A percentile compares a stretch with the other conserved stretches of the same genome.
These are phyloP conservation scores for Nyleta sp. DNA, from an alignment of 2,888 invertebrate genomes.

Conservation along the genomic window DNA sequence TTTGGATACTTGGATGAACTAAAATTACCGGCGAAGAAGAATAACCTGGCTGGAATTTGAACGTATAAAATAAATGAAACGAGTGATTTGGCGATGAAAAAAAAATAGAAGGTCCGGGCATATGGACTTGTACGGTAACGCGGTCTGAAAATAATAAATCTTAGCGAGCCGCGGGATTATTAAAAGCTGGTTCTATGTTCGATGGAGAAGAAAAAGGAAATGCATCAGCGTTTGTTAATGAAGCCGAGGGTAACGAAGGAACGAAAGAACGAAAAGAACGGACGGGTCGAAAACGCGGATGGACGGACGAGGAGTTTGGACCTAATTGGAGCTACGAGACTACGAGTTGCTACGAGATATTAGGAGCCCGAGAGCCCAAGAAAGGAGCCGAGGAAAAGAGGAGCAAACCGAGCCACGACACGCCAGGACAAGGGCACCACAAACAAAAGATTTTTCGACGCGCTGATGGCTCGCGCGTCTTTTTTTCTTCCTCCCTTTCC, in stretches of 20 bases:
- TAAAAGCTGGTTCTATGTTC: conserved; percentile 78
- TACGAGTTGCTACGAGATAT: conserved; percentile 67
- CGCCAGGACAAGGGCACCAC: conserved; percentile 60
- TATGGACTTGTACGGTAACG: conserved; percentile 77
- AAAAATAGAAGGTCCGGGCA: conserved; percentile 76
- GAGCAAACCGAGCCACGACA: conserved; percentile 53
- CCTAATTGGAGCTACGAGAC: conserved; percentile 78
- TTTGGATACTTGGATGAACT: no score
- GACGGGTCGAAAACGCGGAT: conserved; percentile 71
- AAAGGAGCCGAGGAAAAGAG: conserved; percentile 65
- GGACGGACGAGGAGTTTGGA: conserved; percentile 74
- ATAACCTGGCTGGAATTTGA: not conserved
- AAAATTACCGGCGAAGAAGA: not conserved
- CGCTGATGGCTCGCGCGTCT: conserved; percentile 40
- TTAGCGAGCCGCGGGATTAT: conserved; percentile 79
- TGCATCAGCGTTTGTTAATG: conserved; percentile 82
- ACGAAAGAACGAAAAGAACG: conserved; percentile 65
- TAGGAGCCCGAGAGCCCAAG: conserved; percentile 69
- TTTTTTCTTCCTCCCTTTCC: conserved; percentile 24
- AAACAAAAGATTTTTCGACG: conserved; percentile 62
- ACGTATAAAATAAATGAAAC: not conserved
- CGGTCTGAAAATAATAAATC: conserved; percentile 82
- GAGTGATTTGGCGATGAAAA: conserved; percentile 38
- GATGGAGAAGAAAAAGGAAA: conserved; percentile 80
- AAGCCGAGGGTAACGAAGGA: conserved; percentile 78